Evolutionary conservation across 2,113 vertebrate species (phyloP).

Genomic region (Melanocharis versteri): DNA sequence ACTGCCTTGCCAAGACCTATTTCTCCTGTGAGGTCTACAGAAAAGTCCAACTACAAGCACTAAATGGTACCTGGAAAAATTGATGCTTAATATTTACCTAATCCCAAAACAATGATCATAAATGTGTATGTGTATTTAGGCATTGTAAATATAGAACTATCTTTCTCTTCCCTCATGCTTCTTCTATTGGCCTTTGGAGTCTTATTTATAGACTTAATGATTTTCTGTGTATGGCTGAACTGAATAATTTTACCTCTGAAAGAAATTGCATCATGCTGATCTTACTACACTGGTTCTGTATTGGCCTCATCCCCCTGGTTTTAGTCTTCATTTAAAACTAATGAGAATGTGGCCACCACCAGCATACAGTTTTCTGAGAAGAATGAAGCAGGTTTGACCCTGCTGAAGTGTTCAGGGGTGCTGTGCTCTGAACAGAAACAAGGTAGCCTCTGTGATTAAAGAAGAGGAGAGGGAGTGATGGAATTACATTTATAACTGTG

Average conservation of each 20-base stretch:
- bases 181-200: slow-evolving; percentile 38
- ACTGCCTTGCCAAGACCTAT: not conserved
- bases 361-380: not conserved
- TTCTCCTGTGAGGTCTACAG: not conserved
- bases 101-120: not conserved
- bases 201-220: not conserved
- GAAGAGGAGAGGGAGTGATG: not conserved
- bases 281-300: not conserved
- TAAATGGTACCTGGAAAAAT: not conserved
- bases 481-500: not conserved
- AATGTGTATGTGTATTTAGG: not conserved
- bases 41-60: not conserved
- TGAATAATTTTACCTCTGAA: slow-evolving; percentile 13
- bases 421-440: not conserved
- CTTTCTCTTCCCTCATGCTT: not conserved
- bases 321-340: slow-evolving; percentile 3
- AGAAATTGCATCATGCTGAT: not conserved
- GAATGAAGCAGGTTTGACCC: not conserved
- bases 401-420: not conserved
- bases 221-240: slow-evolving; percentile 23
- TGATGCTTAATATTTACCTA: not conserved
- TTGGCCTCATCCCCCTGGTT: not conserved
- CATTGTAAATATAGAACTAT: slow-evolving; percentile 8
- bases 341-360: not conserved
- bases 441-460: not conserved